Conservation (phyloP, 1,140 invertebrate species). For the Leptinotarsa undecemlineata region DNA sequence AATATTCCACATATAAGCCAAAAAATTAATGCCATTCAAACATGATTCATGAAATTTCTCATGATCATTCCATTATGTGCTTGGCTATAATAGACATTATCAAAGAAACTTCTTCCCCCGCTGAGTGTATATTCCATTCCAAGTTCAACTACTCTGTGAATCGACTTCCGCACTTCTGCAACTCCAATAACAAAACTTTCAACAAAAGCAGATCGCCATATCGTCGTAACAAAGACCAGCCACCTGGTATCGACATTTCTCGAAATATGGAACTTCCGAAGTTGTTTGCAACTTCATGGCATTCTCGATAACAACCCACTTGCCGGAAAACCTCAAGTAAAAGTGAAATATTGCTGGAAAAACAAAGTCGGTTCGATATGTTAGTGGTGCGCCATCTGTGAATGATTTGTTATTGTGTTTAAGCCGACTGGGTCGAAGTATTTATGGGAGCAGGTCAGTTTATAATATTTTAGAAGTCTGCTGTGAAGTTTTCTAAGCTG, state of each 20-base stretch:
- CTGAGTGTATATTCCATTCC: neutral
- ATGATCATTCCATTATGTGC: too few relatives aligned
- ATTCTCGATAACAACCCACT: conserved; percentile 19
- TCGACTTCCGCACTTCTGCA: neutral
- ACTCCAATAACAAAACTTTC: conserved; percentile 8
- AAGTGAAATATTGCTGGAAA: conserved; percentile 13
- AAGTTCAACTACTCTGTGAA: neutral
- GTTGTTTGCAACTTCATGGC: conserved; percentile 23
- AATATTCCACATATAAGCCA: too few relatives aligned
- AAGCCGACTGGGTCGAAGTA: neutral
- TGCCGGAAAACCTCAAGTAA: conserved; percentile 2
- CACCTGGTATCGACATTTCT: conserved; percentile 19
- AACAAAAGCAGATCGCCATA: conserved; percentile 21
- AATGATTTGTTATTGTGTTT: conserved; percentile 16
- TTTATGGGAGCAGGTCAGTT: neutral
- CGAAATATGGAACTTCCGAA: conserved; percentile 23
- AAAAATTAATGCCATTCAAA: too few relatives aligned
- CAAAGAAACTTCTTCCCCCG: too few relatives aligned
- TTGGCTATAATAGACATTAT: too few relatives aligned
- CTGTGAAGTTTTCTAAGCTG: neutral
- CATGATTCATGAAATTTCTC: too few relatives aligned
- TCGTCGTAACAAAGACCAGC: neutral
- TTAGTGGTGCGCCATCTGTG: conserved; percentile 17
- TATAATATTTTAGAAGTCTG: neutral
- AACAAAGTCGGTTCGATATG: conserved; percentile 16